Base-by-base conservation (phyloP, 2,888 invertebrate genomes). In the Oscheius sp. region DNA sequence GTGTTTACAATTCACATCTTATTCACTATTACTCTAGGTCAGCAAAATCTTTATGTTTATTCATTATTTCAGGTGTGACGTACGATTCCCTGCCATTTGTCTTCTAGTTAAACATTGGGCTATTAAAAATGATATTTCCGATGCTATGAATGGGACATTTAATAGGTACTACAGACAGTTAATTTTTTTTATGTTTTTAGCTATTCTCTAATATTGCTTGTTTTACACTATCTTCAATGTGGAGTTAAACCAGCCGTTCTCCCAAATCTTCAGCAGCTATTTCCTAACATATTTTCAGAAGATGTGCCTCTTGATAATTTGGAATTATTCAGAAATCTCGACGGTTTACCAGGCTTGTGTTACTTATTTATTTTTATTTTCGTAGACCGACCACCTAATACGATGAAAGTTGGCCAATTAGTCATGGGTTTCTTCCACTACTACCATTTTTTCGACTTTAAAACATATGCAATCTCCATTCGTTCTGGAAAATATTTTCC, bases 91-190 rank as follows among this genome's bases (percentile, higher is more conserved):
- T 12, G 80, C 81, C 0, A 54, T 86, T 9, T 77, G 80, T 9
- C 67, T 86, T 0, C 26, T 82, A 9, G 65, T 86, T 20, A 86
- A 86, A 61, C 83, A 86, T 62, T 86, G 85, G 85, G 86, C 86
- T 8, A 80, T 81, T 22, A 56, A 49, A 2, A 71, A 69, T n/a
- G 80, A 72, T 0, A 78, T 86, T 5, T 74, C 71, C 28, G 80
- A 82, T 56, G 78, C 86, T 2, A 65, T 70, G 67, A 59, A 44
- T n/a, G 85, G 85, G 14, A 82, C 78, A 5, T 78, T 85, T 33
- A 85, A 84, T 68, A 81, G 82, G 81, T 82, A n/a, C n/a, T n/a
- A n/a, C n/a, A n/a, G n/a, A n/a, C n/a, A n/a, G n/a, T n/a, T n/a
- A n/a, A n/a, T n/a, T n/a, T n/a, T n/a, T n/a, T n/a, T n/a, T n/a